phyloP scores from a whole-genome alignment of 2,888 invertebrate genomes.

The Rhodophaea formosa region DNA sequence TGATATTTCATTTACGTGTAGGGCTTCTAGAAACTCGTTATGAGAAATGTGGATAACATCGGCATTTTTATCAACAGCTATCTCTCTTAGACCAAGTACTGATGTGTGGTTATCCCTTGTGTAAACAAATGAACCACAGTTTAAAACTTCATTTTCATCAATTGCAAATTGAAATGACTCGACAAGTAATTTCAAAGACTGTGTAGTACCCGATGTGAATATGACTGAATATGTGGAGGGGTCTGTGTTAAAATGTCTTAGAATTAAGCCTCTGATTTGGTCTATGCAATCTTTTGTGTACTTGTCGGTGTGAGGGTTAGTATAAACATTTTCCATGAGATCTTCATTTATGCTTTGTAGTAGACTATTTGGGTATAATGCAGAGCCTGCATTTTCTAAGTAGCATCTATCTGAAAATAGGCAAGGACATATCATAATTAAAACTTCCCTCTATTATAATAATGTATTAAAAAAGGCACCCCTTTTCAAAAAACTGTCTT shows the following conservation, averaged over 20 bases:
- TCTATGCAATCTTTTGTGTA: slow-evolving; percentile 92
- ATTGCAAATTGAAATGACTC: slow-evolving; percentile 87
- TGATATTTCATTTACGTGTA: slow-evolving; percentile 32
- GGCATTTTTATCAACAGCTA: slow-evolving; percentile 81
- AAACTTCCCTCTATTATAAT: background rate
- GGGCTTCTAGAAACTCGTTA: slow-evolving; percentile 75
- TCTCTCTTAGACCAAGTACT: slow-evolving; percentile 93
- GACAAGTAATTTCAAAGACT: slow-evolving; percentile 89
- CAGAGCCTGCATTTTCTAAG: slow-evolving; percentile 94
- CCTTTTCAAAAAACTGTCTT: too few relatives aligned
- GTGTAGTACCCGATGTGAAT: slow-evolving; percentile 97
- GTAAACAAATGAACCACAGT: slow-evolving; percentile 87
- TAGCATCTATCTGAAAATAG: slow-evolving; percentile 85
- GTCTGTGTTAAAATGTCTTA: slow-evolving; percentile 92
- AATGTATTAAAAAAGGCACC: too few relatives aligned
- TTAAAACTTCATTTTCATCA: slow-evolving; percentile 39
- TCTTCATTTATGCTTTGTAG: slow-evolving; percentile 84
- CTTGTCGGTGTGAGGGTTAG: slow-evolving; percentile 95
- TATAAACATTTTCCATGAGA: slow-evolving; percentile 87
- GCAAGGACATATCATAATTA: background rate
- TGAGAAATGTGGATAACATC: slow-evolving; percentile 81
- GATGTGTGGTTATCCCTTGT: slow-evolving; percentile 97
- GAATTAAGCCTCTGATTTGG: slow-evolving; percentile 89
- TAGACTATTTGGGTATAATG: slow-evolving; percentile 89
- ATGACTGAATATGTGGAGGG: slow-evolving; percentile 91